phyloP scores from a whole-genome alignment of 2,113 vertebrate species.

The Leucosticte australis region DNA sequence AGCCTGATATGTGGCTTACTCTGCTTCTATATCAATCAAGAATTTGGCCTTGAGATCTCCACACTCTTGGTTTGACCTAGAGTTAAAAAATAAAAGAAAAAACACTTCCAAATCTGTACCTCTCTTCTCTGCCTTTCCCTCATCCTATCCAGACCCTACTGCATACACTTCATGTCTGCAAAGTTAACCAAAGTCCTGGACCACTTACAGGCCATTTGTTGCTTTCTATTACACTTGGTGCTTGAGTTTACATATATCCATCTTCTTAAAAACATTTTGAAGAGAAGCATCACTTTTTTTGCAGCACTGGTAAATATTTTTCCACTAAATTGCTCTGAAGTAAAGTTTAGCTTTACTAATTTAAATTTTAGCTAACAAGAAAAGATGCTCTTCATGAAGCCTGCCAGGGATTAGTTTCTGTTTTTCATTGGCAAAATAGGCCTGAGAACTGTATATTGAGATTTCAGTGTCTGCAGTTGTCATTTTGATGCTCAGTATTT shows the following conservation, averaged over 20 bases:
- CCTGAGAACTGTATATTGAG: not conserved
- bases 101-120: not conserved
- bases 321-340: not conserved
- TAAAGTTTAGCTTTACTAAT: not conserved
- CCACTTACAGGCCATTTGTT: not conserved
- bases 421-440: not conserved
- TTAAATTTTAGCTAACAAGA: not conserved
- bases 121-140: not conserved
- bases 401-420: not conserved
- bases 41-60: slow-evolving; percentile 6
- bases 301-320: not conserved
- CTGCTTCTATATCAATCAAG: not conserved
- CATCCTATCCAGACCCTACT: not conserved
- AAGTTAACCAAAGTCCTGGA: not conserved
- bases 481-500: not conserved
- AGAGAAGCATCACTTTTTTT: not conserved
- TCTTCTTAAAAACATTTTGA: not conserved
- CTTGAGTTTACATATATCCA: not conserved
- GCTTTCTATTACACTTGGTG: not conserved
- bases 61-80: not conserved
- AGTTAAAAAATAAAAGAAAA: not conserved
- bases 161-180: not conserved
- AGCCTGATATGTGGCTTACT: not conserved
- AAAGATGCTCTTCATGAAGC: not conserved
- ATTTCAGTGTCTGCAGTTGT: not conserved